phyloP scores from a whole-genome alignment of 1,140 invertebrate species.

The Drosophila sproati region DNA sequence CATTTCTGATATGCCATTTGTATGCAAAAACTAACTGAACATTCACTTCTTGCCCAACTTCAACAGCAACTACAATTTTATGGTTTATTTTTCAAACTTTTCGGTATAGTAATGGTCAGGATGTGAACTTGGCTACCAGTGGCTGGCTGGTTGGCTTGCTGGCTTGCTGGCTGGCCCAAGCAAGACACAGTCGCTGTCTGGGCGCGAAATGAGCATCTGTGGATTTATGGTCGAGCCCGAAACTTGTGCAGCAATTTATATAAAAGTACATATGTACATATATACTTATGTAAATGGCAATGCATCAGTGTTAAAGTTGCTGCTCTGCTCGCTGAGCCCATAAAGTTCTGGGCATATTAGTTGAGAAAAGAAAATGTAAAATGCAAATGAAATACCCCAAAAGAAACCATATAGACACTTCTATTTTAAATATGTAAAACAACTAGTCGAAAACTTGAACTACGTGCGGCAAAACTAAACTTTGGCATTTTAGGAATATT shows the following conservation, averaged over 20 bases:
- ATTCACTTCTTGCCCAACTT: not conserved
- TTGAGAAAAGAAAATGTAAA: too few relatives aligned
- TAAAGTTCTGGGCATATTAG: not conserved
- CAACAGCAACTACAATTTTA: not conserved
- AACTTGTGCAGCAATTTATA: not conserved
- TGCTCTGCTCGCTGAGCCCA: not conserved
- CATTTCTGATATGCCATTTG: constrained; percentile 72
- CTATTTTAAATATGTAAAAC: too few relatives aligned
- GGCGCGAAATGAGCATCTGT: not conserved
- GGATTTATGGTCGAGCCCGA: not conserved
- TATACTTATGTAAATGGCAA: too few relatives aligned
- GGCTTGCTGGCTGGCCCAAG: not conserved
- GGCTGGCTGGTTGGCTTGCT: too few relatives aligned
- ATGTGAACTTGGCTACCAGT: not conserved
- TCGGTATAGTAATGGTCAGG: not conserved
- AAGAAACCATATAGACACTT: not conserved
- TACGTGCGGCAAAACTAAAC: too few relatives aligned
- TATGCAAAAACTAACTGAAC: constrained; percentile 68
- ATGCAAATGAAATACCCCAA: not conserved
- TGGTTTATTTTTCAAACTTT: not conserved
- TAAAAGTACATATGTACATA: not conserved
- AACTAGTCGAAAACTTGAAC: too few relatives aligned
- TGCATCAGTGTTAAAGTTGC: not conserved
- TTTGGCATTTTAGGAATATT: too few relatives aligned
- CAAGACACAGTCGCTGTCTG: not conserved